Evolutionary conservation across 2,113 vertebrate genomes (phyloP), one percentile per base, ranked within the genome.

Genomic region (Macrotus californicus): DNA sequence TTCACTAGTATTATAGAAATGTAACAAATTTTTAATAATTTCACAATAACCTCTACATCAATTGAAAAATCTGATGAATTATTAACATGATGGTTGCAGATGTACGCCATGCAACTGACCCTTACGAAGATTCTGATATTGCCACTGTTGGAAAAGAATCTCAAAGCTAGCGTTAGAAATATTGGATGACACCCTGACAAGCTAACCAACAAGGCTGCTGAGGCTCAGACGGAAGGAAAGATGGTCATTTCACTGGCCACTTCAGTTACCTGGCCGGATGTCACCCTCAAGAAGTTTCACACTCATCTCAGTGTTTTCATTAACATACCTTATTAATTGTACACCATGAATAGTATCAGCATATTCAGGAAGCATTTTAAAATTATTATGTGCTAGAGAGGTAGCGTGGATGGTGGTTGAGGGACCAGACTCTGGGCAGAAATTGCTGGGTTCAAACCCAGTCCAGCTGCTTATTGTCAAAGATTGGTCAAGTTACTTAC

Each of bases 21-120:
- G 86, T 82, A 95, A 89, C 92, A 97, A 92, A 94, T 94, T 96
- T 91, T 94, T 95, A 97, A 97, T 97, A 96, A 94, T 96, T 95
- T 97, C 89, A 95, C 80, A 95, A 96, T 94, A 97, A 94, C 72
- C 92, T 94, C 89, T 94, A 83, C 12, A 94, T 89, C 96, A 94
- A 91, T 66, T 91, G 95, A 93, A 94, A 95, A 89, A 81, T 94
- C 69, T 96, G 85, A 97, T 97, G 96, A 96, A 97, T 96, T 97
- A 97, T 97, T 97, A 96, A 97, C 96, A 95, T 8, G 75, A 41
- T 43, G 52, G 22, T 82, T 94, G 94, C 79, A 70, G 70, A 94
- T 67, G 79, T 89, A 21, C 75, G n/a, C 69, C 69, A 73, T 21
- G 50, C 54, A 83, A 87, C 88, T 88, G 95, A 97, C 88, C 54